These are phyloP conservation scores for Neelides folsomi DNA, from an alignment of 2,888 invertebrate genomes.

Conservation along the genomic window DNA sequence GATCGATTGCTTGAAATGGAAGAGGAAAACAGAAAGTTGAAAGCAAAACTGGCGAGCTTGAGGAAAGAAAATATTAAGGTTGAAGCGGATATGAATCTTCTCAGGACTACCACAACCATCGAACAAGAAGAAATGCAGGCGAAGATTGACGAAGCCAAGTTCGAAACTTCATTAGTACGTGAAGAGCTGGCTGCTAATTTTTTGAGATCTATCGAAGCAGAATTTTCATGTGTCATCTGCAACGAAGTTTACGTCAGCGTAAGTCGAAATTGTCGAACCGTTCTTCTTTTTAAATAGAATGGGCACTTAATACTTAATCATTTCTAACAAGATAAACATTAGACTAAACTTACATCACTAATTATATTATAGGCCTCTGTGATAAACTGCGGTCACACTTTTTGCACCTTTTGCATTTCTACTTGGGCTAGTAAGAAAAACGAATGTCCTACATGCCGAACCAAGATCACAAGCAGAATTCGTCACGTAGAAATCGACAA, in stretches of 20 bases:
- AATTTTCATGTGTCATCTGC: slow-evolving; percentile 62
- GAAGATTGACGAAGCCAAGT: slow-evolving; percentile 20
- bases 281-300: too few species aligned
- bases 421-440: slow-evolving; percentile 55
- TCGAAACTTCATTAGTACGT: slow-evolving; percentile 20
- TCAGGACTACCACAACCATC: too few species aligned
- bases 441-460: slow-evolving; percentile 58
- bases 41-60: slow-evolving; percentile 12
- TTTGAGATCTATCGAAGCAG: slow-evolving; percentile 51
- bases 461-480: slow-evolving; percentile 43
- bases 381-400: slow-evolving; percentile 59
- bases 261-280: too few species aligned
- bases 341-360: background rate
- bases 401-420: slow-evolving; percentile 56
- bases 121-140: too few species aligned
- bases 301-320: too few species aligned
- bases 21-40: slow-evolving; percentile 9
- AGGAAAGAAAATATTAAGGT: slow-evolving; percentile 22
- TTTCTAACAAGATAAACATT: background rate
- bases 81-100: slow-evolving; percentile 16
- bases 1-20: slow-evolving; percentile 8
- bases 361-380: slow-evolving; percentile 48
- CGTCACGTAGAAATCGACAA: slow-evolving; percentile 55
- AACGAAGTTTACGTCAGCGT: slow-evolving; percentile 55
- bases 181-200: slow-evolving; percentile 38